phyloP scores from a whole-genome alignment of 2,113 vertebrate genomes.

The Rhinopomastus cyanomelas region DNA sequence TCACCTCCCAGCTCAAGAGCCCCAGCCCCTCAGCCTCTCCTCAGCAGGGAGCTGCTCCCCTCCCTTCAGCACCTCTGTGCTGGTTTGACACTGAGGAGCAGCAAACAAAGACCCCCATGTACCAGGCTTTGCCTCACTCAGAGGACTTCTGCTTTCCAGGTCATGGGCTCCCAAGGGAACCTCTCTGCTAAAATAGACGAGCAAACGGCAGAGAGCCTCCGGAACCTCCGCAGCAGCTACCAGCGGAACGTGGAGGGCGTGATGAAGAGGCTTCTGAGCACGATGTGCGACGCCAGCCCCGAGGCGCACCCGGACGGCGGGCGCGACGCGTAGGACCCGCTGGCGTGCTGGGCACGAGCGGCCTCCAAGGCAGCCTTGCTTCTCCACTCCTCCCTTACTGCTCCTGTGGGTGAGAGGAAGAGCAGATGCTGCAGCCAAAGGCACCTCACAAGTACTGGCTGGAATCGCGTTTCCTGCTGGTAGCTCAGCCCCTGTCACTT shows the following conservation, averaged over 20 bases:
- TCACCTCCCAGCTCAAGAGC: too few relatives aligned
- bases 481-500: neutral
- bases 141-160: slow-evolving; percentile 59
- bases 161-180: slow-evolving; percentile 80
- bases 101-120: too few relatives aligned
- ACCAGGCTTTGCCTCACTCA: too few relatives aligned
- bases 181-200: slow-evolving; percentile 74
- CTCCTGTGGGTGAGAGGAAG: neutral
- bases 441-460: slow-evolving; percentile 3
- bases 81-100: too few relatives aligned
- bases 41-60: too few relatives aligned
- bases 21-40: too few relatives aligned
- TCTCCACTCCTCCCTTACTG: neutral
- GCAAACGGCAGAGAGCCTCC: slow-evolving; percentile 67
- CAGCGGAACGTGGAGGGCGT: slow-evolving; percentile 54
- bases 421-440: slow-evolving; percentile 5
- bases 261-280: slow-evolving; percentile 65
- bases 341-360: neutral
- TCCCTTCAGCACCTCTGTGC: too few relatives aligned
- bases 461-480: neutral
- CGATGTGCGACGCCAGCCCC: slow-evolving; percentile 72
- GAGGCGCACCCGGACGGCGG: slow-evolving; percentile 75
- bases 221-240: slow-evolving; percentile 60
- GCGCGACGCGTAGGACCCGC: neutral
- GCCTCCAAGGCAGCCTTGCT: neutral